Evolutionary conservation across 2,888 invertebrate genomes (phyloP).

Genomic region (Ditula angustiorana): DNA sequence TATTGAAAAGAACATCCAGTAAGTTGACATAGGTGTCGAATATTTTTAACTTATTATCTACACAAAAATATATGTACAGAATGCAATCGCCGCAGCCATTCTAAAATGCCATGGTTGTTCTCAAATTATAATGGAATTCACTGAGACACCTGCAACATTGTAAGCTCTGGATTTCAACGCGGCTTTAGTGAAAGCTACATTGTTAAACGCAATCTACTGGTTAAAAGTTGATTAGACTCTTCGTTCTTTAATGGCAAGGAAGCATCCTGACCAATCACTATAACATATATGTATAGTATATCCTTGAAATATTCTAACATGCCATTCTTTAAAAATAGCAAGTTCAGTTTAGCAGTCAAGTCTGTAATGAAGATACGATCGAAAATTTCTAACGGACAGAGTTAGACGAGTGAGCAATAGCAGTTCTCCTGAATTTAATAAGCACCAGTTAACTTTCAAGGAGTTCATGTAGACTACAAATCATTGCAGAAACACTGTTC

Average conservation of each 20-base stretch:
- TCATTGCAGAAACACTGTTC: slow-evolving; percentile 10
- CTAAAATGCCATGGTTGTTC: background rate
- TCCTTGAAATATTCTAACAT: too few species aligned
- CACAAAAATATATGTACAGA: background rate
- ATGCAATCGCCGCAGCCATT: too few species aligned
- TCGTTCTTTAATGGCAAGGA: slow-evolving; percentile 6
- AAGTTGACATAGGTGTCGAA: background rate
- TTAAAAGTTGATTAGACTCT: slow-evolving; percentile 2
- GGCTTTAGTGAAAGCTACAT: slow-evolving; percentile 21
- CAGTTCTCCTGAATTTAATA: slow-evolving; percentile 4
- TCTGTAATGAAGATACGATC: too few species aligned
- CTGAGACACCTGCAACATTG: slow-evolving; percentile 16
- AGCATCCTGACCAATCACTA: background rate
- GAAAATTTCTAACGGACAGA: too few species aligned
- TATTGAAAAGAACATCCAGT: background rate
- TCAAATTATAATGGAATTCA: slow-evolving; percentile 1
- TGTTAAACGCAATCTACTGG: slow-evolving; percentile 14
- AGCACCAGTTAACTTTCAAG: slow-evolving; percentile 5
- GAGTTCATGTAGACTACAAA: slow-evolving; percentile 20
- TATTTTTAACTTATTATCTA: background rate
- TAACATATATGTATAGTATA: background rate
- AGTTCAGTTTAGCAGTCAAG: too few species aligned
- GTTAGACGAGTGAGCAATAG: background rate
- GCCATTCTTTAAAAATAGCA: too few species aligned
- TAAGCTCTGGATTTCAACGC: background rate